These are phyloP conservation scores for Ptychoptera contaminata DNA, from an alignment of 2,888 invertebrate genomes.

Conservation along the genomic window DNA sequence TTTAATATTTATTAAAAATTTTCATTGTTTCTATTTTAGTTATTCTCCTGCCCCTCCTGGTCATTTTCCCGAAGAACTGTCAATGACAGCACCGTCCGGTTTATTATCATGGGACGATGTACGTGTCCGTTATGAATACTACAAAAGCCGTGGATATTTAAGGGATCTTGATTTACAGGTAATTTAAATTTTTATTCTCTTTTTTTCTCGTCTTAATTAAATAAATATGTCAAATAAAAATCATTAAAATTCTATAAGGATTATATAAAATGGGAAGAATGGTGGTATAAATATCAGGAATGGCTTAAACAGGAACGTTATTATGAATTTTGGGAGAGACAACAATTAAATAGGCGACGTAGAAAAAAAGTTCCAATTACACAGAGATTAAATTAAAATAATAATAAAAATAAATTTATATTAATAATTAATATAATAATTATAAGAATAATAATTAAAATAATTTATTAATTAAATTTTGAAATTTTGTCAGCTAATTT, in stretches of 20 bases:
- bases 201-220: too few species aligned
- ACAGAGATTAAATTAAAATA: conserved; percentile 26
- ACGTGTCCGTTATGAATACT: conserved; percentile 73
- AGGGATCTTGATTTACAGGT: conserved; percentile 41
- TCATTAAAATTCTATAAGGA: conserved; percentile 48
- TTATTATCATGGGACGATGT: conserved; percentile 81
- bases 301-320: conserved; percentile 54
- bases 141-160: conserved; percentile 73
- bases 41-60: conserved; percentile 55
- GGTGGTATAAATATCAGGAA: conserved; percentile 84
- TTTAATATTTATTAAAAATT: neutral
- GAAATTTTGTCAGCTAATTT: too few species aligned
- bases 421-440: too few species aligned
- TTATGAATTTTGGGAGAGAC: conserved; percentile 32
- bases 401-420: neutral
- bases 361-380: conserved; percentile 31
- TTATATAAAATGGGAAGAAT: conserved; percentile 86
- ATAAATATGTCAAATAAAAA: neutral
- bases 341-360: conserved; percentile 27
- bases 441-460: too few species aligned
- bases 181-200: neutral
- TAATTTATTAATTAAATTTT: too few species aligned
- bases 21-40: conserved; percentile 15
- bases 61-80: conserved; percentile 62
- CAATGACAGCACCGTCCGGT: conserved; percentile 51